Percentiles rank a stretch among this genome's conserved stretches.
phyloP scores from a whole-genome alignment of 2,113 vertebrate genomes.

The Stercorarius parasiticus region DNA sequence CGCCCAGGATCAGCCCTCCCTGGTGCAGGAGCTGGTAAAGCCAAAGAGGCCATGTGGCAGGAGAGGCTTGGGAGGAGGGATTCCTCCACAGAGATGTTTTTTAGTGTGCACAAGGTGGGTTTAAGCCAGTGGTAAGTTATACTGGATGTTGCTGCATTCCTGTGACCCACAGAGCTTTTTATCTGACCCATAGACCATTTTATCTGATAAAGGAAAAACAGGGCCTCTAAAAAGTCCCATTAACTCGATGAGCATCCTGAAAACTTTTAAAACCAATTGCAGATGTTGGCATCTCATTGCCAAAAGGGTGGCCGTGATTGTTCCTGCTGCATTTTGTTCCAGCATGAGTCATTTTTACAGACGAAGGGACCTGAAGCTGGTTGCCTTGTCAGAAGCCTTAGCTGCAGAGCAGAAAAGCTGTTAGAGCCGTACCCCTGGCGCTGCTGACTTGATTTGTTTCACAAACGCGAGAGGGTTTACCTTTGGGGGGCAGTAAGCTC shows the following conservation, averaged over 20 bases:
- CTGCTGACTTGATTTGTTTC: background rate
- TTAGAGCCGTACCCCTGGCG: background rate
- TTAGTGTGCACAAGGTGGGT: background rate
- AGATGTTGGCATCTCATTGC: background rate
- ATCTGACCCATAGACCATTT: background rate
- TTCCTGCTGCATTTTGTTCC: background rate
- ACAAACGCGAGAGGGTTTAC: background rate
- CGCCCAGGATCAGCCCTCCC: background rate
- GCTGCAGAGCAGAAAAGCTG: background rate
- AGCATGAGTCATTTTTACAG: background rate
- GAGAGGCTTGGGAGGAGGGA: background rate
- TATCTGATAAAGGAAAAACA: background rate
- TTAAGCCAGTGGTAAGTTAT: background rate
- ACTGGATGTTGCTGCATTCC: background rate
- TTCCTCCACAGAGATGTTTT: background rate
- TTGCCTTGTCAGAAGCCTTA: background rate
- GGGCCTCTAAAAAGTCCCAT: background rate
- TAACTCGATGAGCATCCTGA: background rate
- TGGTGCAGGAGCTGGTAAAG: background rate
- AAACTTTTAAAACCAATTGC: background rate
- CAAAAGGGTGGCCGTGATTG: background rate
- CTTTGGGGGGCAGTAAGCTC: background rate
- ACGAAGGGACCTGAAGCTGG: background rate
- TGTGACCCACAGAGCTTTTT: background rate
- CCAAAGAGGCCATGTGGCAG: accelerated